Percentiles rank a stretch among this genome's conserved stretches.
These are phyloP conservation scores for Notoglanidium macrostoma DNA, from an alignment of 2,797 vertebrate species.

Conservation along the genomic window DNA sequence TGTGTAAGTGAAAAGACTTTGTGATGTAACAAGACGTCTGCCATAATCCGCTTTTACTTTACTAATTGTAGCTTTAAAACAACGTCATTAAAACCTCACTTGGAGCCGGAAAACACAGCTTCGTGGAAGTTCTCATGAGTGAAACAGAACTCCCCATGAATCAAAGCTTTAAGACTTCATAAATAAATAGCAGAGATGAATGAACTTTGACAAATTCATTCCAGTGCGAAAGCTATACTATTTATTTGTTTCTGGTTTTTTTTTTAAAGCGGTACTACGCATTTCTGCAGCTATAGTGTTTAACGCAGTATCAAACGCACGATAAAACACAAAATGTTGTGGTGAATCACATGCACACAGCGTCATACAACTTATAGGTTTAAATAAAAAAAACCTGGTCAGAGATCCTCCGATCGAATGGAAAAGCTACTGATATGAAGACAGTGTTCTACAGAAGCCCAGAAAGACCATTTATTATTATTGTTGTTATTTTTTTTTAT, in stretches of 20 bases:
- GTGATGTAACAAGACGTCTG: not conserved
- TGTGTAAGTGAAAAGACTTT: not conserved
- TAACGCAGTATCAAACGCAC: constrained; percentile 9
- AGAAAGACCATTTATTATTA: not conserved
- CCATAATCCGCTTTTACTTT: not conserved
- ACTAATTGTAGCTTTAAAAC: constrained; percentile 38
- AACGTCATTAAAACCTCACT: no score
- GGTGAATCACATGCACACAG: constrained; percentile 10
- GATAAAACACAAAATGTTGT: not conserved
- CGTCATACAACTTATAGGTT: not conserved
- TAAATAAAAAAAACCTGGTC: not conserved
- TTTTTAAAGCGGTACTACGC: constrained; percentile 2
- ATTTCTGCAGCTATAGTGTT: not conserved
- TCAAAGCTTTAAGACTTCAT: not conserved
- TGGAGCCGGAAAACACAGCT: not conserved
- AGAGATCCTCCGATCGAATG: not conserved
- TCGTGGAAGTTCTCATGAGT: not conserved
- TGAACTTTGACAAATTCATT: not conserved
- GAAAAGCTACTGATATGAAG: not conserved
- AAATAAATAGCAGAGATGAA: not conserved
- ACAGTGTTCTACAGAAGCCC: not conserved
- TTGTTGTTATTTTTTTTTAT: not conserved
- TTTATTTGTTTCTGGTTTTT: not conserved
- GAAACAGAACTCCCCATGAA: not conserved
- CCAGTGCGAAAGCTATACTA: not conserved